A percentile compares a stretch with the other conserved stretches of the same genome.
These are phyloP conservation scores for Nematopogon swammerdamellus DNA, from an alignment of 2,888 invertebrate genomes.

Conservation along the genomic window DNA sequence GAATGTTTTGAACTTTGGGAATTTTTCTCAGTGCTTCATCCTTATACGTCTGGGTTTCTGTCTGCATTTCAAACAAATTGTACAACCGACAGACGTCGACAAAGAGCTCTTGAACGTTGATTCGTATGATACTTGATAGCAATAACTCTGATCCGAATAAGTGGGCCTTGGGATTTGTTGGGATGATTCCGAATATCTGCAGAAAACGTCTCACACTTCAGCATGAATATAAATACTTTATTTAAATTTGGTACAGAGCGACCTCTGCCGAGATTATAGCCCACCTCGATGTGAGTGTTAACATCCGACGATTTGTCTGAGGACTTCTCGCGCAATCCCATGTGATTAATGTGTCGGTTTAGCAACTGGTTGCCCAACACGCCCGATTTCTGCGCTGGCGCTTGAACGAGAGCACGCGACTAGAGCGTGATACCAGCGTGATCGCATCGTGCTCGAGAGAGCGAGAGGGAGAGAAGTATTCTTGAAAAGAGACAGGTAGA, in stretches of 20 bases:
- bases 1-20: too few relatives aligned
- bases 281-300: neutral
- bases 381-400: neutral
- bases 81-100: too few relatives aligned
- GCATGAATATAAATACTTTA: neutral
- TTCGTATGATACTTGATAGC: too few relatives aligned
- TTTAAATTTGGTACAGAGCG: neutral
- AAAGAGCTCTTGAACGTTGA: too few relatives aligned
- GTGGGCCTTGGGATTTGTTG: too few relatives aligned
- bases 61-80: too few relatives aligned
- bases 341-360: neutral
- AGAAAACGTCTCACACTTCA: neutral
- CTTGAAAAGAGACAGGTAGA: slow-evolving; percentile 21
- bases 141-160: too few relatives aligned
- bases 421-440: slow-evolving; percentile 20
- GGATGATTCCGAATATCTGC: neutral
- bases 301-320: neutral
- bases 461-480: slow-evolving; percentile 15
- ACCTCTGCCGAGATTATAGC: neutral
- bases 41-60: too few relatives aligned
- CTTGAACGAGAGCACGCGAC: neutral
- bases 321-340: neutral
- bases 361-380: neutral
- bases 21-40: too few relatives aligned
- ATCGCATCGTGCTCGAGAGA: slow-evolving; percentile 14